Base-by-base conservation (phyloP, 2,797 vertebrate species). In the Threskiornis aethiopicus region DNA sequence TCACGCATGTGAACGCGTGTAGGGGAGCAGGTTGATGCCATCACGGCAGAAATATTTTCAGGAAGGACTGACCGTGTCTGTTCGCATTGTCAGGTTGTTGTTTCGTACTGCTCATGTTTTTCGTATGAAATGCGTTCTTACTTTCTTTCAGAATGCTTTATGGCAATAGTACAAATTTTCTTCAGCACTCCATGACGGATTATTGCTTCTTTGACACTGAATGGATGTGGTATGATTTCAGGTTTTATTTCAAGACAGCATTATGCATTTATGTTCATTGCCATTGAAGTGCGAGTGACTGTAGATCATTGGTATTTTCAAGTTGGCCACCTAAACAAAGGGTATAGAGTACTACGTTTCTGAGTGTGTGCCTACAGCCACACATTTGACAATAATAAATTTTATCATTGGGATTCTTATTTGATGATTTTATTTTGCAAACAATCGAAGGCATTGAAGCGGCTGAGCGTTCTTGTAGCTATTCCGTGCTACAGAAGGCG, bases 61-160 rank as follows among this genome's bases (percentile, higher is more conserved):
- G 49, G 70, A 67, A 49, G 67, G 52, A 41, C 33, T 77, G 37
- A 35, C 65, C 0, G 0, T 7, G 20, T 10, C 78, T 1, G 0
- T 51, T 55, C 28, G 11, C 13, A 2, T 6, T 24, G 10, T 18
- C 65, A 41, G 18, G 14, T 6, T 25, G 22, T 49, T 71, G 28
- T 33, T 62, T 73, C 16, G 7, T 70, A 13, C 29, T 62, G 31
- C n/a, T 89, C 6, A 5, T 4, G 0, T 44, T 70, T 80, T 77
- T 57, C 25, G 6, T 55, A 26, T 10, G 35, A 69, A 66, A 22
- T 16, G 4, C 8, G 1, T 31, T 58, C 52, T 61, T 71, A 8
- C 25, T 39, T 42, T 26, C n/a, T 82, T 80, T 59, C 41, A 47
- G 59, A 84, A 33, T 28, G 44, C 14, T 64, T 88, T 72, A 24